phyloP scores from a whole-genome alignment of 2,797 vertebrate species.

The Pangasius macronema region DNA sequence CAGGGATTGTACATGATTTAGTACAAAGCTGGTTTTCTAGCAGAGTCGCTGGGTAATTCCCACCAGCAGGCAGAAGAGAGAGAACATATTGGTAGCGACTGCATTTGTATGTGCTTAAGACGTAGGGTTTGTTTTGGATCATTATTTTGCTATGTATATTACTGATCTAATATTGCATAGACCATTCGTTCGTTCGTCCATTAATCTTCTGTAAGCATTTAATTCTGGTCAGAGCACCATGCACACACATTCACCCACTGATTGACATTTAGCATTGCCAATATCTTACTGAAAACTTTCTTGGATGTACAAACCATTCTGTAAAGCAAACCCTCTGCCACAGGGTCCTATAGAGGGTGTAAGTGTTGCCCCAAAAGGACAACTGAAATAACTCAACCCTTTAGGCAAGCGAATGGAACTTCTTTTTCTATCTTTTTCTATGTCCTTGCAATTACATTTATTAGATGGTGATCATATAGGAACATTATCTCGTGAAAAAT shows the following conservation, averaged over 20 bases:
- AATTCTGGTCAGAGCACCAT: not conserved
- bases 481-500: not conserved
- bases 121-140: conserved; percentile 27
- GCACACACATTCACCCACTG: not conserved
- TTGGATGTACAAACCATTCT: not conserved
- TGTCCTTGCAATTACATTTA: not conserved
- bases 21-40: conserved; percentile 59
- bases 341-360: not conserved
- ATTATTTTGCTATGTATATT: conserved; percentile 18
- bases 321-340: not conserved
- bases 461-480: not conserved
- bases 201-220: not conserved
- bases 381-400: not conserved
- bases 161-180: not conserved
- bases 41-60: conserved; percentile 66
- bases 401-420: not conserved
- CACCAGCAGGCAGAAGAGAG: conserved; percentile 59
- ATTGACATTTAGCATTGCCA: not conserved
- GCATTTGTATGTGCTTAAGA: conserved; percentile 41
- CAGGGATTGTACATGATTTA: conserved; percentile 77
- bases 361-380: not conserved
- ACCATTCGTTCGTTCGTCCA: not conserved
- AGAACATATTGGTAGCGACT: conserved; percentile 56
- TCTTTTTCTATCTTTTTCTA: not conserved
- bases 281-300: not conserved